Percentiles rank a stretch among this genome's conserved stretches.
These are phyloP conservation scores for Chaenodraco wilsoni DNA, from an alignment of 2,797 vertebrate species.

Conservation along the genomic window DNA sequence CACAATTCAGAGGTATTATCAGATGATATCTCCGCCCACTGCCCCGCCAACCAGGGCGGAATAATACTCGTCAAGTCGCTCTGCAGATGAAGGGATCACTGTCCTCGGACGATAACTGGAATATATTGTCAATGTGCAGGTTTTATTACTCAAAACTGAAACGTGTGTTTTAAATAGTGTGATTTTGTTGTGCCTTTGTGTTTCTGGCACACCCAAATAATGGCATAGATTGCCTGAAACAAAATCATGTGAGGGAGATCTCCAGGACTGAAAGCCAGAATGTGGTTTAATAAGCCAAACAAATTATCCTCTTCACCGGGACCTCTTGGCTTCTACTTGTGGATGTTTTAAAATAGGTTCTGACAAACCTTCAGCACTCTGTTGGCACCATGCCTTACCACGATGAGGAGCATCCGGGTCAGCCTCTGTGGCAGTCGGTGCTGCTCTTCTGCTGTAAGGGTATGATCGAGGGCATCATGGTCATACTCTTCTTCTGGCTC, in stretches of 20 bases:
- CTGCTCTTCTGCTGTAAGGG: slow-evolving; percentile 84
- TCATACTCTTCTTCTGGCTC: slow-evolving; percentile 85
- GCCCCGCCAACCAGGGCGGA: slow-evolving; percentile 44
- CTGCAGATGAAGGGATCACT: slow-evolving; percentile 51
- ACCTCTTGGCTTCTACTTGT: slow-evolving; percentile 19
- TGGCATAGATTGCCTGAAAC: slow-evolving; percentile 29
- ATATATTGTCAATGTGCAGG: not conserved
- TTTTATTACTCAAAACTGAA: slow-evolving; percentile 6
- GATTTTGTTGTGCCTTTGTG: slow-evolving; percentile 33
- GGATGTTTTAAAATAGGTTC: slow-evolving; percentile 41
- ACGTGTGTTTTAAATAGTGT: slow-evolving; percentile 7
- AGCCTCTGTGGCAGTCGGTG: slow-evolving; percentile 82
- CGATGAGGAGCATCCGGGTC: slow-evolving; percentile 75
- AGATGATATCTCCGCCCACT: slow-evolving; percentile 58
- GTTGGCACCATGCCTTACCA: slow-evolving; percentile 74
- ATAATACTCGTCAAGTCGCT: slow-evolving; percentile 44
- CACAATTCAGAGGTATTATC: slow-evolving; percentile 61
- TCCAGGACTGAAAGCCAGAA: slow-evolving; percentile 19
- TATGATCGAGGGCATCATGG: slow-evolving; percentile 84
- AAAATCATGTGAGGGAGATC: not conserved
- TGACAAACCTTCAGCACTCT: not conserved
- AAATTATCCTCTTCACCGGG: slow-evolving; percentile 13
- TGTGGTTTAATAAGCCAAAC: slow-evolving; percentile 13
- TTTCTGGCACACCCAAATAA: slow-evolving; percentile 16
- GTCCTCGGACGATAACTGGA: slow-evolving; percentile 29